Evolutionary conservation across 2,888 invertebrate genomes (phyloP).

Genomic region (Leucozona laternaria): DNA sequence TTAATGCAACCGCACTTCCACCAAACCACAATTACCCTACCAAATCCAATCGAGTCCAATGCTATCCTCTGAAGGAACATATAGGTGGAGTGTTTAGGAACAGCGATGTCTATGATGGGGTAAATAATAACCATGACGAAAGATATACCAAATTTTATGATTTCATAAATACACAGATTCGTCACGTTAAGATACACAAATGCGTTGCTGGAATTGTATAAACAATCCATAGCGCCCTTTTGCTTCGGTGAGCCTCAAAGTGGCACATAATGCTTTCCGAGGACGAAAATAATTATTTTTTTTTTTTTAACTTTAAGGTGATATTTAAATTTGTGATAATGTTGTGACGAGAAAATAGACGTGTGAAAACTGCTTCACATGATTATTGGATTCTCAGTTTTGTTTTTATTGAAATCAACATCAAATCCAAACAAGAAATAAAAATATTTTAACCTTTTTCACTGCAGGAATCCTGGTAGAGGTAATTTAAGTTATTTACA

Average conservation of each 20-base stretch:
- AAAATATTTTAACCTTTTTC: constrained; percentile 55
- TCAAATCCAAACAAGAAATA: constrained; percentile 36
- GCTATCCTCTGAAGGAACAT: constrained; percentile 12
- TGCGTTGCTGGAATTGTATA: constrained; percentile 27
- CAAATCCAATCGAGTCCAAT: background rate
- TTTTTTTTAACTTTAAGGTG: constrained; percentile 29
- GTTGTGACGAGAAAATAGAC: constrained; percentile 66
- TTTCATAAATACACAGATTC: constrained; percentile 73
- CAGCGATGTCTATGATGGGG: constrained; percentile 51
- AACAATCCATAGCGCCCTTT: constrained; percentile 58
- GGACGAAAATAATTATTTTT: constrained; percentile 22
- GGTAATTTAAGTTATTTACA: constrained; percentile 38
- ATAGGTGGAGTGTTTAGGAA: constrained; percentile 57
- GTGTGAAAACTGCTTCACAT: constrained; percentile 55
- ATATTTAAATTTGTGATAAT: constrained; percentile 67
- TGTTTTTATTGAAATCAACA: constrained; percentile 19
- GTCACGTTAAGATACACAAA: constrained; percentile 57
- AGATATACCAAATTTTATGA: constrained; percentile 72
- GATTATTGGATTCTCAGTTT: constrained; percentile 6
- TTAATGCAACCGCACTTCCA: constrained; percentile 33
- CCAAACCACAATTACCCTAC: background rate
- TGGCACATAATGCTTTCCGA: background rate
- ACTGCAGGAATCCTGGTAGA: constrained; percentile 47
- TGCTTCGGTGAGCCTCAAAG: background rate
- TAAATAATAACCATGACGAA: constrained; percentile 67